Percentiles rank a stretch among this genome's conserved stretches.
Evolutionary conservation across 2,113 vertebrate genomes (phyloP).

Genomic region (Alligator mississippiensis): DNA sequence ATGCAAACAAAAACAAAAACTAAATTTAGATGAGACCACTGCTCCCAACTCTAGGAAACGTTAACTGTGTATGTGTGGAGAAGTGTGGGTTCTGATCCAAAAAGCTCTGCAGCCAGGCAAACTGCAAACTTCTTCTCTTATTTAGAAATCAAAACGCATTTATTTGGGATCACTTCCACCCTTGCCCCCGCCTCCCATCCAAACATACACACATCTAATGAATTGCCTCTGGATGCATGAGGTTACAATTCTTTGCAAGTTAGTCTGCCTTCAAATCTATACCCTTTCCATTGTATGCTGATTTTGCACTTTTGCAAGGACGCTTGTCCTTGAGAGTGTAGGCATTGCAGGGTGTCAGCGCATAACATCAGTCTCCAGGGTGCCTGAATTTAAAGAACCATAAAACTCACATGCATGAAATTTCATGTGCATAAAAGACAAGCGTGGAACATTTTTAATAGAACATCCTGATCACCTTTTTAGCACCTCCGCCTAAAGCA

Average conservation of each 20-base stretch:
- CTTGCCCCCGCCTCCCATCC: too few relatives aligned
- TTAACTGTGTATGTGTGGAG: background rate
- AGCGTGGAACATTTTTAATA: rapidly evolving
- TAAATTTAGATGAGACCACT: background rate
- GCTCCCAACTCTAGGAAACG: background rate
- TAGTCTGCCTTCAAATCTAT: background rate
- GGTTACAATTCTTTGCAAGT: background rate
- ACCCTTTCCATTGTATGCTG: conserved; percentile 12
- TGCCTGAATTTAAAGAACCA: background rate
- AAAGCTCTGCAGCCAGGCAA: background rate
- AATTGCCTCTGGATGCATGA: background rate
- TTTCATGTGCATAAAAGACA: rapidly evolving
- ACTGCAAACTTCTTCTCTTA: background rate
- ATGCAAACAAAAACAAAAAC: background rate
- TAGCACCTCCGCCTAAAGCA: background rate
- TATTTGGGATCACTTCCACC: background rate
- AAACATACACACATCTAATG: background rate
- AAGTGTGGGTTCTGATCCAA: background rate
- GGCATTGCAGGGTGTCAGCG: background rate
- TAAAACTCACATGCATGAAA: background rate
- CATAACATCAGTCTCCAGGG: background rate
- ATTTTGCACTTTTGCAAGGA: conserved; percentile 21
- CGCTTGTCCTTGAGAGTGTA: conserved; percentile 32
- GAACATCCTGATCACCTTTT: background rate
- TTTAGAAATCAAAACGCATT: background rate